Conservation (phyloP, 2,888 invertebrate genomes). For the Stictocephala bisonia region DNA sequence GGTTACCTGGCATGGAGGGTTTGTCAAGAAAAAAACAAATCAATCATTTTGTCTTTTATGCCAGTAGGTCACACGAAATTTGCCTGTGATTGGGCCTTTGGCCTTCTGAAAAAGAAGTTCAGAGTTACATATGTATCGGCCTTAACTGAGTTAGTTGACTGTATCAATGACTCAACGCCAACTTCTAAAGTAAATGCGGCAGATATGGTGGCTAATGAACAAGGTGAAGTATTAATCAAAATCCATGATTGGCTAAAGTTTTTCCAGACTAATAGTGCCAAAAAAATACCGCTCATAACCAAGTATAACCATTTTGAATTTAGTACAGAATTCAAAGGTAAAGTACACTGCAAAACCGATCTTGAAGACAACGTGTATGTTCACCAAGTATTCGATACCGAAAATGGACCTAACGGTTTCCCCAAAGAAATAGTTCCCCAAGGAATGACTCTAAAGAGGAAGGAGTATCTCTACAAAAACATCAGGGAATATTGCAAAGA, state of each 20-base stretch:
- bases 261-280: too few relatives aligned
- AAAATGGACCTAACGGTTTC: too few relatives aligned
- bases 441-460: too few relatives aligned
- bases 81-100: slow-evolving; percentile 42
- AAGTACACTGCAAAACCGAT: too few relatives aligned
- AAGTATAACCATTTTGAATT: too few relatives aligned
- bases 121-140: slow-evolving; percentile 10
- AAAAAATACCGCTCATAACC: too few relatives aligned
- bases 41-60: slow-evolving; percentile 36
- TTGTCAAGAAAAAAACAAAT: slow-evolving; percentile 9
- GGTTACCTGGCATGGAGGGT: slow-evolving; percentile 36
- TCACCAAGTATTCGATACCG: too few relatives aligned
- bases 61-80: slow-evolving; percentile 46
- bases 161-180: slow-evolving; percentile 31
- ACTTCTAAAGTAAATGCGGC: slow-evolving; percentile 32
- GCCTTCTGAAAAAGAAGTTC: slow-evolving; percentile 25
- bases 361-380: too few relatives aligned
- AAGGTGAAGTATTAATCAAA: background rate
- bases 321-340: too few relatives aligned
- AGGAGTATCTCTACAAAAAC: too few relatives aligned
- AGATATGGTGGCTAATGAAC: background rate
- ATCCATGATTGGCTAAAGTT: slow-evolving; percentile 17
- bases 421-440: too few relatives aligned
- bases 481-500: too few relatives aligned
- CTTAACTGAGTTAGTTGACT: slow-evolving; percentile 1